Evolutionary conservation across 1,140 invertebrate genomes (phyloP).

Genomic region (Cydia fagiglandana): DNA sequence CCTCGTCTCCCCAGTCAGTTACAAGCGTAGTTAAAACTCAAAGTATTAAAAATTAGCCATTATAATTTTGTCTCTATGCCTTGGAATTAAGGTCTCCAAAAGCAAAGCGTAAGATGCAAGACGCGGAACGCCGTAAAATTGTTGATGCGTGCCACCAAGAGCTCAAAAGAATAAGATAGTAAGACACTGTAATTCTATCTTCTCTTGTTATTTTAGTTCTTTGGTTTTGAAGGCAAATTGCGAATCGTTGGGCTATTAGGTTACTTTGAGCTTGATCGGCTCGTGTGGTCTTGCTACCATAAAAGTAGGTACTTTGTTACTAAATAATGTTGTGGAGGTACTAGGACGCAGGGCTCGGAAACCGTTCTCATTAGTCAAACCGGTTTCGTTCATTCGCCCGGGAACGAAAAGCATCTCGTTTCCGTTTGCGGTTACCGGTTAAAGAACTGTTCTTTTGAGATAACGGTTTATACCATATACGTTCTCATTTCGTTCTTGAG

Average conservation of each 20-base stretch:
- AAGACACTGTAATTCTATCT: background rate
- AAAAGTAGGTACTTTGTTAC: background rate
- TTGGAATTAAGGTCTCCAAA: background rate
- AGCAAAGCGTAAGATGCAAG: background rate
- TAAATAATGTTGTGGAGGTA: background rate
- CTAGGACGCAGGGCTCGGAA: too few relatives aligned
- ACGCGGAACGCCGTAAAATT: conserved; percentile 4
- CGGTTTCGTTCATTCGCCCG: too few relatives aligned
- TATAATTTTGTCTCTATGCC: background rate
- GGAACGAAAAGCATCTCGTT: too few relatives aligned
- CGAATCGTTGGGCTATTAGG: background rate
- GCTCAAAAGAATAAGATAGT: background rate
- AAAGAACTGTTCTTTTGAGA: too few relatives aligned
- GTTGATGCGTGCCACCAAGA: background rate
- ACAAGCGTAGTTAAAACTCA: background rate
- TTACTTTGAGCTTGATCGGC: conserved; percentile 4
- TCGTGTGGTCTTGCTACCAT: background rate
- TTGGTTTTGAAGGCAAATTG: background rate
- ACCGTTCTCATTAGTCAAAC: too few relatives aligned
- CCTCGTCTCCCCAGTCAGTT: conserved; percentile 3
- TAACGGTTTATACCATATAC: too few relatives aligned
- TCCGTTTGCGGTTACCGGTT: too few relatives aligned
- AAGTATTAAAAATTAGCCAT: background rate
- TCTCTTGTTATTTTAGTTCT: background rate
- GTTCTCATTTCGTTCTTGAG: too few relatives aligned